Base-by-base conservation (phyloP, 2,888 invertebrate genomes). In the Meteorus cinctellus region DNA sequence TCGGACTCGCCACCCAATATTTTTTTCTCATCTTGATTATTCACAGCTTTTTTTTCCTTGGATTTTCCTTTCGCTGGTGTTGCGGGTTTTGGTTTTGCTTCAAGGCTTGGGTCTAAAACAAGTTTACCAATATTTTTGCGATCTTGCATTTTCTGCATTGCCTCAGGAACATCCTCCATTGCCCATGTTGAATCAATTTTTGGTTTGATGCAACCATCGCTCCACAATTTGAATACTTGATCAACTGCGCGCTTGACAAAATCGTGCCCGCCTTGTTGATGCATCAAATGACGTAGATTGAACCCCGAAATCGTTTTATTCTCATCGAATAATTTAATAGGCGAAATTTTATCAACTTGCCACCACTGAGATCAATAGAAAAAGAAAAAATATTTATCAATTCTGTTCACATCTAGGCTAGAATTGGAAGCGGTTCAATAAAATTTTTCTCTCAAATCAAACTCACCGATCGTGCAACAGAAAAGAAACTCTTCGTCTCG, bases 111-210 rank as follows among this genome's bases (percentile, higher is more conserved):
- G 87, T 96, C 96, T 80, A 97, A 91, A 63, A 97, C 92, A 65
- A 97, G 92, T 90, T 97, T 97, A 74, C 97, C 97, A 84, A 97
- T 93, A 90, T 97, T 97, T 90, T 96, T 96, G 86, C 96, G 94
- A 86, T 96, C 96, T 90, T 96, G 96, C 94, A 97, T 95, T 90
- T 96, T 96, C 90, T 96, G 96, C 96, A 97, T 96, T 6, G 96
- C 97, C 86, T 97, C 96, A 34, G 94, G 93, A 19, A 96, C 95
- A 88, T 97, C 96, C 90, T 97, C 96, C 31, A 96, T 92, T 29
- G 96, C 96, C 95, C 95, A 96, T 78, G 94, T 94, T 77, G 96
- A 96, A 90, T 97, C 97, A 1, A 96, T 92, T 29, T 94, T 91
- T 1, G 96, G 96, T 88, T 94, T 94, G 85, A 97, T 95, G 90